Evolutionary conservation across 1,140 invertebrate species (phyloP), one percentile per base, ranked within the genome.

Genomic region (Nasonia vitripennis): DNA sequence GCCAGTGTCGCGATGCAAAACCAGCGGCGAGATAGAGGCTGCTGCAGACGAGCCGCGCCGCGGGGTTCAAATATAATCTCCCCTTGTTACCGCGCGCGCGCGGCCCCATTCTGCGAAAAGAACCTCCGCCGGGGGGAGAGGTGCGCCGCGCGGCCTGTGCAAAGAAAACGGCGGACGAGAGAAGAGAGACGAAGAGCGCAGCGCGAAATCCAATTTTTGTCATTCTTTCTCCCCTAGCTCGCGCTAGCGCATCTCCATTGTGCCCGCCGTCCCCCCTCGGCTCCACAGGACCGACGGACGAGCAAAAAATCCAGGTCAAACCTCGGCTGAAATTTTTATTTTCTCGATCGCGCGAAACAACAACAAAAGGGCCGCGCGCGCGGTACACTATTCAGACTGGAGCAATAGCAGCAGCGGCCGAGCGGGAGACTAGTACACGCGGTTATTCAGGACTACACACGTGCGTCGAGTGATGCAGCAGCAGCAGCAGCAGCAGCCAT

Each of bases 301-400:
- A 9, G 31, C 74, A 85, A 81, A 85, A 85, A 81, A 85, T 85
- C 37, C 84, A 85, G 84, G 84, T 81, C 84, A 85, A 85, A 81
- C 68, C 74, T 77, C 31, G 73, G 62, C 71, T 37, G 37, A 51
- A 2, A 83, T 83, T 83, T 75, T 83, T 83, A 83, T 77, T 83
- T 67, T 37, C 31, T 9, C 55, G 10, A 74, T 74, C 80, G 11
- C 20, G 14, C 27, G 45, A 82, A 27, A 73, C n/a, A 41, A 48
- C 23, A 23, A 70, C 62, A 45, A 70, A 67, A 27, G 37, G 20
- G 14, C 37, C 3, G 20, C 5, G 51, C 51, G 51, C 12, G 12
- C 17, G 6, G 3, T 17, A 62, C 12, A 10, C 10, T 62, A 62
- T 62, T 20, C 68, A 11, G 68, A 81, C 67, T 23, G 55, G 20